Percentiles rank a stretch among this genome's conserved stretches.
phyloP scores from a whole-genome alignment of 2,888 invertebrate genomes.

The Drosophila rellima region DNA sequence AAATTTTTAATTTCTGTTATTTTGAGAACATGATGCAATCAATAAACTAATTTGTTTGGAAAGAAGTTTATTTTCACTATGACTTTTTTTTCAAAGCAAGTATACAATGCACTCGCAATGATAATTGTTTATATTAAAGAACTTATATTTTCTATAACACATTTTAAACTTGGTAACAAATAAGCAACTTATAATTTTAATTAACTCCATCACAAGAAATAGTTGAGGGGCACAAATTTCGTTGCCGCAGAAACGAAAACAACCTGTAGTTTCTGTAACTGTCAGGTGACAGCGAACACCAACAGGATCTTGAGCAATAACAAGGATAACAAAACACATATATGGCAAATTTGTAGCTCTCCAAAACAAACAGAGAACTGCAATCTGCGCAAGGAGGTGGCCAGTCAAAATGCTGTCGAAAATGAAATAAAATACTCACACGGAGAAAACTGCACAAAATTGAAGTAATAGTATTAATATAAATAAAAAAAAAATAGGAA shows the following conservation, averaged over 20 bases:
- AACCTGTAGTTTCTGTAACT: background rate
- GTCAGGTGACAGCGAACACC: background rate
- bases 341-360: constrained; percentile 21
- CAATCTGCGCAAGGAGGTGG: constrained; percentile 18
- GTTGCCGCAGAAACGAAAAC: background rate
- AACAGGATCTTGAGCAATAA: constrained; percentile 6
- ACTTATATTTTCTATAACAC: too few species aligned
- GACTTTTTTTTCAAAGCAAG: too few species aligned
- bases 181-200: background rate
- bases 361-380: constrained; percentile 22
- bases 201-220: background rate
- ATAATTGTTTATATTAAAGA: too few species aligned
- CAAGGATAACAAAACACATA: constrained; percentile 23
- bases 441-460: constrained; percentile 54
- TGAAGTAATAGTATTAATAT: constrained; percentile 70
- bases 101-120: too few species aligned
- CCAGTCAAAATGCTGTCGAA: constrained; percentile 32
- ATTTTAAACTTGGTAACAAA: too few species aligned
- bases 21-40: too few species aligned
- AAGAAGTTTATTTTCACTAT: too few species aligned
- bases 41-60: too few species aligned
- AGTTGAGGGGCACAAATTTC: background rate
- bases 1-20: too few species aligned
- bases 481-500: constrained; percentile 35
- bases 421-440: constrained; percentile 61